These are phyloP conservation scores for Dasypogon diadema DNA, from an alignment of 2,888 invertebrate species.

Conservation along the genomic window DNA sequence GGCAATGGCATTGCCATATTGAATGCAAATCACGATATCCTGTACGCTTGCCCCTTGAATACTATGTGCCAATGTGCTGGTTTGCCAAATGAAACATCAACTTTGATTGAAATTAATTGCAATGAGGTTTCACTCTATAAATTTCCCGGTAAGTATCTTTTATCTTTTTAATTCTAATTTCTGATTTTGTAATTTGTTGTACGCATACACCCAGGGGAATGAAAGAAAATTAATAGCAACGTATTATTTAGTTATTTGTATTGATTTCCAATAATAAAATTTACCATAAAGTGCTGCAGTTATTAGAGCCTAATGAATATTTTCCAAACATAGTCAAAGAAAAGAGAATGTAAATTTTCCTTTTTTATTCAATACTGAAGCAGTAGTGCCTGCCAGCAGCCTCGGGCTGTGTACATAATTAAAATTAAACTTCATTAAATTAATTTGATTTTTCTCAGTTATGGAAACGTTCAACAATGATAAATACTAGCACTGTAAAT, in stretches of 20 bases:
- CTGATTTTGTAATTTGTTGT: not conserved
- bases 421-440: not conserved
- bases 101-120: slow-evolving; percentile 69
- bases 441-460: no score
- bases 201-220: not conserved
- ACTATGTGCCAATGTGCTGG: slow-evolving; percentile 69
- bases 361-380: not conserved
- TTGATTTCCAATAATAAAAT: not conserved
- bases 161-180: not conserved
- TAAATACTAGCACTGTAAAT: not conserved
- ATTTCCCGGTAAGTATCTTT: slow-evolving; percentile 67
- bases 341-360: not conserved
- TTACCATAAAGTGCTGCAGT: no score
- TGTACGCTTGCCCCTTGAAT: slow-evolving; percentile 68
- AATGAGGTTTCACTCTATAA: slow-evolving; percentile 69
- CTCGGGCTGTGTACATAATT: not conserved
- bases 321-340: not conserved
- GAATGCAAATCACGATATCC: slow-evolving; percentile 66
- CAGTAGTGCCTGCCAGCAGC: not conserved
- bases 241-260: not conserved
- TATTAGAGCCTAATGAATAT: not conserved
- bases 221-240: not conserved
- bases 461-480: not conserved
- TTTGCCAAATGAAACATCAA: slow-evolving; percentile 68
- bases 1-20: slow-evolving; percentile 62